These are phyloP conservation scores for Nysson spinosus DNA, from an alignment of 2,888 invertebrate genomes.

Conservation along the genomic window DNA sequence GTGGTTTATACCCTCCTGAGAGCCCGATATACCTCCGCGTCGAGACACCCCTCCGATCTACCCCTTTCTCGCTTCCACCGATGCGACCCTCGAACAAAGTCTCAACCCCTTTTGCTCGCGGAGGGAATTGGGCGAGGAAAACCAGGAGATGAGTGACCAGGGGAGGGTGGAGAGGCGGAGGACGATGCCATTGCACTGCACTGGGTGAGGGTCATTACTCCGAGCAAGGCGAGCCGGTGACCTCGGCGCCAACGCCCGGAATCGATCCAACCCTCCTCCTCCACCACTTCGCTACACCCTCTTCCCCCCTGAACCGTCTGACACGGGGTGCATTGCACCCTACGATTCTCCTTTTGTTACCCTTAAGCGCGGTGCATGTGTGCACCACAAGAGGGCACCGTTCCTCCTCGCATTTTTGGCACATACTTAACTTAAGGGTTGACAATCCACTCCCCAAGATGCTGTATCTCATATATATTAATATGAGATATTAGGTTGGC, in stretches of 20 bases:
- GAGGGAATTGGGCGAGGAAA: conserved; percentile 65
- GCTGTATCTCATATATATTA: too few relatives aligned
- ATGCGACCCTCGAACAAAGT: conserved; percentile 34
- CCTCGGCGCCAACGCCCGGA: conserved; percentile 77
- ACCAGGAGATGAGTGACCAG: too few relatives aligned
- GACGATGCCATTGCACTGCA: conserved; percentile 78
- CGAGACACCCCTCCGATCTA: conserved; percentile 36
- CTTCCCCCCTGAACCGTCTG: conserved; percentile 27
- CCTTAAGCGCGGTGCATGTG: conserved; percentile 19
- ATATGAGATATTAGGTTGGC: too few relatives aligned
- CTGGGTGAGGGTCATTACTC: conserved; percentile 78
- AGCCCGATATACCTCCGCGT: conserved; percentile 31
- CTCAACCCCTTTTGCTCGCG: conserved; percentile 69
- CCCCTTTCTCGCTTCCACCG: conserved; percentile 28
- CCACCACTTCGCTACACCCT: conserved; percentile 67
- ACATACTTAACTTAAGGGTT: too few relatives aligned
- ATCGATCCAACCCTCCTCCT: conserved; percentile 73
- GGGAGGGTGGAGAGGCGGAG: conserved; percentile 61
- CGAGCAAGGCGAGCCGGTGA: conserved; percentile 77
- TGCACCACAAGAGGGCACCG: conserved; percentile 19
- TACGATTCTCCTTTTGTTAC: conserved; percentile 59
- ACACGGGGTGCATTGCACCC: conserved; percentile 71
- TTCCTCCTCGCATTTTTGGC: not conserved
- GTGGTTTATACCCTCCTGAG: conserved; percentile 2
- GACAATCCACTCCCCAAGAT: too few relatives aligned